These are phyloP conservation scores for Fulmarus glacialis DNA, from an alignment of 2,113 vertebrate genomes.

Conservation along the genomic window DNA sequence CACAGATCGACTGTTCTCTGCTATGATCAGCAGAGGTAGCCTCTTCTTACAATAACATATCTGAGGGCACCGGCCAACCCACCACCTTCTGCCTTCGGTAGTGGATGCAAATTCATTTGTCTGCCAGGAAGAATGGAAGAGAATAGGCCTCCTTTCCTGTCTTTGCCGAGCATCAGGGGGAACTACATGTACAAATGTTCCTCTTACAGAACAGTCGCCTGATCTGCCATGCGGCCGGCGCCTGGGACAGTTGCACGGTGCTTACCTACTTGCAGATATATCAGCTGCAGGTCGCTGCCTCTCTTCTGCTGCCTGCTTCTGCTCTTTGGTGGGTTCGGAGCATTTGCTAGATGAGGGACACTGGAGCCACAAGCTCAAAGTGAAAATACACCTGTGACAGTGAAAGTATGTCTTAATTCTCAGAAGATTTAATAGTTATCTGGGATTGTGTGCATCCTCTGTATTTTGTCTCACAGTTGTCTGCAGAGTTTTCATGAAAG, in stretches of 20 bases:
- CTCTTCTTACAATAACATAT: neutral
- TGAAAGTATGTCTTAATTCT: neutral
- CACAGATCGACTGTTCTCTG: neutral
- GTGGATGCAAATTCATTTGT: neutral
- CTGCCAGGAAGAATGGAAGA: neutral
- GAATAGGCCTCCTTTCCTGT: neutral
- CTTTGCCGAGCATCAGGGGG: neutral
- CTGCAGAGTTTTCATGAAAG: neutral
- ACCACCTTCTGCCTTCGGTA: neutral
- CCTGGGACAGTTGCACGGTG: neutral
- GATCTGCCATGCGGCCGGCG: accelerated
- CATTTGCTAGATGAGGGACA: neutral
- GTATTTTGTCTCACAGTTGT: neutral
- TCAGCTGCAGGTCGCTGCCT: neutral
- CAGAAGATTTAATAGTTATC: neutral
- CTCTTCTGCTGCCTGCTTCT: neutral
- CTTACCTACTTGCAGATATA: neutral
- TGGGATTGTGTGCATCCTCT: neutral
- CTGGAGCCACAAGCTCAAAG: neutral
- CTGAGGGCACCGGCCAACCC: neutral
- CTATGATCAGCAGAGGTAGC: neutral
- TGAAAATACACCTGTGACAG: neutral
- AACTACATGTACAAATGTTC: neutral
- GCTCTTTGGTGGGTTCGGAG: neutral
- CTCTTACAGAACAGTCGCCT: neutral